These are phyloP conservation scores for Mionectes macconnelli DNA, from an alignment of 2,113 vertebrate species.

Conservation along the genomic window DNA sequence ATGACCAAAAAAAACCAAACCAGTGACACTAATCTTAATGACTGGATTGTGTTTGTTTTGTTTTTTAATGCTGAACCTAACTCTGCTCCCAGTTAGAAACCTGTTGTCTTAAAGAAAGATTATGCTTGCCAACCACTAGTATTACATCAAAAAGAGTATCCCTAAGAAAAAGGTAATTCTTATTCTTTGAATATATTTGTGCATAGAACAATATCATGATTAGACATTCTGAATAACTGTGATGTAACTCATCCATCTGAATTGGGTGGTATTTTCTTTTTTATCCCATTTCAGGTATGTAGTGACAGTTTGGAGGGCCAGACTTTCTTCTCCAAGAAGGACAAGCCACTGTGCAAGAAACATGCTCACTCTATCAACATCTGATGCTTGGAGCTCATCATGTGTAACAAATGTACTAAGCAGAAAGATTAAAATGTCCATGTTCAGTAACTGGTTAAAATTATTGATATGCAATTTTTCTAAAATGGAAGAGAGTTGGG, in stretches of 20 bases:
- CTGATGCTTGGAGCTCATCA: conserved; percentile 58
- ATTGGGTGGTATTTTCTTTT: background rate
- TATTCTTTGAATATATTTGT: background rate
- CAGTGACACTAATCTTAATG: background rate
- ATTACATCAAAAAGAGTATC: background rate
- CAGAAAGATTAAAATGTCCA: conserved; percentile 42
- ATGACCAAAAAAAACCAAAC: background rate
- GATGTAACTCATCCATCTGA: background rate
- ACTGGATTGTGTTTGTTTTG: background rate
- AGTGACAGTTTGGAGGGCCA: conserved; percentile 89
- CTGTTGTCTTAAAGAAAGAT: background rate
- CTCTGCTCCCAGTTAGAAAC: background rate
- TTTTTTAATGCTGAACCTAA: background rate
- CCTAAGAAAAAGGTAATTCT: background rate
- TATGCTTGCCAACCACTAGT: background rate
- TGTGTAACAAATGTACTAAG: conserved; percentile 41
- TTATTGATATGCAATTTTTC: conserved; percentile 44
- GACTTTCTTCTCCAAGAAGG: conserved; percentile 94
- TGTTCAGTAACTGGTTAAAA: conserved; percentile 20
- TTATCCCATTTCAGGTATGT: conserved; percentile 80
- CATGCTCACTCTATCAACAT: conserved; percentile 89
- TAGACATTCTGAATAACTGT: background rate
- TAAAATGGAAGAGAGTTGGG: background rate
- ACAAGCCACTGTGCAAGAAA: conserved; percentile 95
- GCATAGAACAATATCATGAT: background rate